Conservation (phyloP, 2,888 invertebrate species). For the Dysmachus trigonus region DNA sequence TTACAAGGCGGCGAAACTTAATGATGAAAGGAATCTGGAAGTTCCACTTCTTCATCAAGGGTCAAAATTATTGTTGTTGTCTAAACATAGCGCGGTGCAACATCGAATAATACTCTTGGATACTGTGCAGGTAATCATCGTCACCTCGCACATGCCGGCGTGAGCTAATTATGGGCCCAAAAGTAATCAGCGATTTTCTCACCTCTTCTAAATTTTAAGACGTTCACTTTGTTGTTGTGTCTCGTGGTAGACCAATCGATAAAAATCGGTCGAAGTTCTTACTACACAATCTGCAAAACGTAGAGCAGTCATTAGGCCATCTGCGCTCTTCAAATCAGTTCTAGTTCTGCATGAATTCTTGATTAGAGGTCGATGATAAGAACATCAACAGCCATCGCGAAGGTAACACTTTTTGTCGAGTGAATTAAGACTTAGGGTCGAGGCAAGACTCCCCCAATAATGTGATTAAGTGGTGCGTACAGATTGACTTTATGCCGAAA, state of each 20-base stretch:
- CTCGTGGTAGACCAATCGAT: neutral
- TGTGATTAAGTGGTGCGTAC: slow-evolving; percentile 48
- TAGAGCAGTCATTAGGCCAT: slow-evolving; percentile 5
- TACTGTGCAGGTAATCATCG: neutral
- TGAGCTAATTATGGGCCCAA: slow-evolving; percentile 15
- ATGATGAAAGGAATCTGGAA: slow-evolving; percentile 47
- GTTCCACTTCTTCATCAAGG: slow-evolving; percentile 47
- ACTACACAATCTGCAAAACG: neutral
- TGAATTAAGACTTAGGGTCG: neutral
- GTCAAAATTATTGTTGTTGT: slow-evolving; percentile 20
- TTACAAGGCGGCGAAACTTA: slow-evolving; percentile 45
- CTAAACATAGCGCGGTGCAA: neutral
- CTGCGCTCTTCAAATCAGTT: neutral
- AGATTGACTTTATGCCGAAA: slow-evolving; percentile 49
- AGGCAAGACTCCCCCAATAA: neutral
- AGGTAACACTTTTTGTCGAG: neutral
- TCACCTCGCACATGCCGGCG: neutral
- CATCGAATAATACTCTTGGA: neutral
- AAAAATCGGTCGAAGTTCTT: neutral
- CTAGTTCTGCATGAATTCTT: neutral
- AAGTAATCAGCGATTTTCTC: slow-evolving; percentile 41
- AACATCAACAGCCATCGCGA: neutral
- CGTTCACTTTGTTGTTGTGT: slow-evolving; percentile 43
- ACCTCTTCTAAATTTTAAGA: slow-evolving; percentile 30
- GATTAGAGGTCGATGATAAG: slow-evolving; percentile 23